Evolutionary conservation across 2,113 vertebrate genomes (phyloP).

Genomic region (Felis catus): F.catus_Fca126_mat1.0 CM031417.1:121970501-121971000

Average conservation of each 20-base stretch:
- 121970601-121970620: background rate
- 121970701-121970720: background rate
- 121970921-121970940: background rate
- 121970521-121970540: background rate
- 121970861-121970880: background rate
- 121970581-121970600: background rate
- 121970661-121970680: background rate
- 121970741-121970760: background rate
- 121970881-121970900: background rate
- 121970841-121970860: background rate
- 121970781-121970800: background rate
- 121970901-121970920: background rate
- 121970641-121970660: background rate
- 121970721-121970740: background rate
- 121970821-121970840: background rate
- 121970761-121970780: background rate
- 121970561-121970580: conserved; percentile 24
- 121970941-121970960: background rate
- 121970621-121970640: conserved; percentile 20
- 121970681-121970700: background rate
- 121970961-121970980: background rate
- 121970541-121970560: background rate
- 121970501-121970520: conserved; percentile 32
- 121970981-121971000: background rate
- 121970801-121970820: background rate